Evolutionary conservation across 2,888 invertebrate species (phyloP), one percentile per base, ranked within the genome.

Genomic region (Panopea generosa): DNA sequence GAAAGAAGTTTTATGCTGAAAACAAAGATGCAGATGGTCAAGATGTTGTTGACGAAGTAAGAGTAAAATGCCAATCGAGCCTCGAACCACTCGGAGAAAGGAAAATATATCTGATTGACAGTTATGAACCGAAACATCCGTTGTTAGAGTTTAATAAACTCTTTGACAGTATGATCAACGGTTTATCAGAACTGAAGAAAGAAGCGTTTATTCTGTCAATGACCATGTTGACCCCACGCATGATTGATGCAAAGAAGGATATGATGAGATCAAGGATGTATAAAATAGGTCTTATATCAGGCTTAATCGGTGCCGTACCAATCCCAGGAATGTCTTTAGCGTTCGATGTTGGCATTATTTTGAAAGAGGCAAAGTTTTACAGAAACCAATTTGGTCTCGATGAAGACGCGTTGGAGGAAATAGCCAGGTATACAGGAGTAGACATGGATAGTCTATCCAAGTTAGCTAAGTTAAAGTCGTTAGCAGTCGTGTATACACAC

Each of bases 351-450:
- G 53, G 45, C 2, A 20, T 52, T 26, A 16, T 72, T 11, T 2
- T 45, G 14, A 18, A 27, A 4, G 66, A 66, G 38, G 52, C 50
- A 22, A 16, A 26, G 22, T 72, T 67, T 45, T 72, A 72, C 43
- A 18, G 45, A 49, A 47, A 59, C 14, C 65, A 65, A 59, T 59
- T 60, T 52, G 69, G 69, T 16, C 20, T 69, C 3, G 69, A 69
- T 11, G 69, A 61, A 7, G 33, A 60, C 1, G 33, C 53, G 1
- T 4, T 65, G 52, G 49, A 29, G 27, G n/a, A n/a, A n/a, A n/a
- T n/a, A n/a, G n/a, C n/a, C n/a, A n/a, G n/a, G n/a, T n/a, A n/a
- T n/a, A n/a, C n/a, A n/a, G n/a, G n/a, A n/a, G n/a, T n/a, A n/a
- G n/a, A n/a, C n/a, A n/a, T n/a, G n/a, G n/a, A n/a, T n/a, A n/a